Conservation (phyloP, 2,113 vertebrate species). For the Hirundichthys speculiger region DNA sequence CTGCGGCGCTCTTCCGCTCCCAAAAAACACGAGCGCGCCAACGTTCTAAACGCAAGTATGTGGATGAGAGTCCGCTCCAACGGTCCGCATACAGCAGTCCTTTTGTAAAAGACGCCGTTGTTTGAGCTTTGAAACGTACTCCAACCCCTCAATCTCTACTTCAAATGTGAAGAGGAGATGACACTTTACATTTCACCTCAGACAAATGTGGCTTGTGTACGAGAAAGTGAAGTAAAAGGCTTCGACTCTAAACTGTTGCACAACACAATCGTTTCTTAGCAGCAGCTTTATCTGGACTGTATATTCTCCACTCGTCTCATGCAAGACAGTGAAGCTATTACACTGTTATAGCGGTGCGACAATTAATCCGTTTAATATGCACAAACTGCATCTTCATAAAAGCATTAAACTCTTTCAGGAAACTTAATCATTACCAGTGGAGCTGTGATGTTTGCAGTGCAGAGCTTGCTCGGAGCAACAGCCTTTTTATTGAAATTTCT, state of each 20-base stretch:
- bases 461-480: too few species aligned
- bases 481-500: too few species aligned
- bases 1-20: slow-evolving; percentile 59
- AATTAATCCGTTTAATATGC: too few species aligned
- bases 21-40: slow-evolving; percentile 55
- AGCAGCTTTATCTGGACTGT: slow-evolving; percentile 14
- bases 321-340: too few species aligned
- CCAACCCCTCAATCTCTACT: slow-evolving; percentile 26
- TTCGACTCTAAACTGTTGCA: not conserved
- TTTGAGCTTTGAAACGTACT: slow-evolving; percentile 29
- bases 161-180: slow-evolving; percentile 3
- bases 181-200: not conserved
- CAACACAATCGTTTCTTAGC: slow-evolving; percentile 26
- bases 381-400: too few species aligned
- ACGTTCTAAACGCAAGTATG: slow-evolving; percentile 66
- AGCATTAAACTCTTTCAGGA: too few species aligned
- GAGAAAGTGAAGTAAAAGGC: slow-evolving; percentile 3
- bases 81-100: slow-evolving; percentile 54
- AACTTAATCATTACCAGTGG: too few species aligned
- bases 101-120: slow-evolving; percentile 36
- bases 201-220: slow-evolving; percentile 16
- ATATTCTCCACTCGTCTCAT: too few species aligned
- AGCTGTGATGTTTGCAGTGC: too few species aligned
- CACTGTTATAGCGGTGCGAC: too few species aligned
- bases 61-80: slow-evolving; percentile 59